Evolutionary conservation across 2,888 invertebrate species (phyloP).

Genomic region (Boloria euphrosyne): DNA sequence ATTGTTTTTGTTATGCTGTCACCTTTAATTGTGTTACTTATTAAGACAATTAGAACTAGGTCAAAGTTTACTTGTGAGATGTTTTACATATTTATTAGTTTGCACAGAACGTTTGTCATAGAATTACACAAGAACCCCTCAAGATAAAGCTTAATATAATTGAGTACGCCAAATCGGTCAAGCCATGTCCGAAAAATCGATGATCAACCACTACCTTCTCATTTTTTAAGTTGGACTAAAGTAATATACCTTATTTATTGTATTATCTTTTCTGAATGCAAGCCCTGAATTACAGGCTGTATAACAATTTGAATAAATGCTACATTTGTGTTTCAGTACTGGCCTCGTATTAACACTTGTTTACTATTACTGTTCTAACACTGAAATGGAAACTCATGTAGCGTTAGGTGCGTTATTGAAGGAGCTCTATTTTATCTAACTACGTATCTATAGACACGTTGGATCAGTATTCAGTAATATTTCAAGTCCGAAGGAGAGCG

Average conservation of each 20-base stretch:
- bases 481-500: slow-evolving; percentile 54
- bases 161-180: too few species aligned
- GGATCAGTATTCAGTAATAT: slow-evolving; percentile 71
- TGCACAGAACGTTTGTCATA: background rate
- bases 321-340: slow-evolving; percentile 35
- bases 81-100: background rate
- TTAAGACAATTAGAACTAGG: background rate
- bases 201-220: too few species aligned
- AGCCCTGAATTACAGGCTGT: too few species aligned
- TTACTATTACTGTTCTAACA: slow-evolving; percentile 22
- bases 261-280: background rate
- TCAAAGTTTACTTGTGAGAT: background rate
- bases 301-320: background rate
- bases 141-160: too few species aligned
- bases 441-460: slow-evolving; percentile 31
- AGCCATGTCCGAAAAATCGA: too few species aligned
- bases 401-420: slow-evolving; percentile 32
- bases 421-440: slow-evolving; percentile 34
- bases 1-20: background rate
- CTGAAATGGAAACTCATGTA: slow-evolving; percentile 50
- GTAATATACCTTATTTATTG: background rate
- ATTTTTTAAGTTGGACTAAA: too few species aligned
- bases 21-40: background rate
- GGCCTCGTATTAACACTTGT: slow-evolving; percentile 3
- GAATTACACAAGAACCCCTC: background rate